Percentiles rank a stretch among this genome's conserved stretches.
phyloP scores from a whole-genome alignment of 92 coral and sea anemone genomes.

The Parazoanthus atlanticus region DNA sequence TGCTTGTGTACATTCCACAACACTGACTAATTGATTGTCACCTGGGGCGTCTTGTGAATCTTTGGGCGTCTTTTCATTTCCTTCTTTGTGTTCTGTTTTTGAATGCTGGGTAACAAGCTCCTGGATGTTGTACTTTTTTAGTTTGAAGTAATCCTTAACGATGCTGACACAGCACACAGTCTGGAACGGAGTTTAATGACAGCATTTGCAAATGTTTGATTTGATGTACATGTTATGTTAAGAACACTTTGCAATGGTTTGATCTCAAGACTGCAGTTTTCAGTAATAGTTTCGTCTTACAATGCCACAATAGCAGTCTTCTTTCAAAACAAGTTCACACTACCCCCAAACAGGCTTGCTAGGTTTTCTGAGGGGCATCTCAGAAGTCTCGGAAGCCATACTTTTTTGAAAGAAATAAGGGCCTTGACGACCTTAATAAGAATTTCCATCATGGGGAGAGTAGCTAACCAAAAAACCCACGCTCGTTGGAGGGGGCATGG shows the following conservation, averaged over 20 bases:
- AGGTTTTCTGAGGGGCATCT: too few relatives aligned
- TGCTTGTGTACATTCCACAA: background rate
- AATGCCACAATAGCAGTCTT: too few relatives aligned
- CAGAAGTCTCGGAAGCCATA: too few relatives aligned
- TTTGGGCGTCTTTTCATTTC: background rate
- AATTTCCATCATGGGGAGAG: too few relatives aligned
- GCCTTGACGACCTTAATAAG: too few relatives aligned
- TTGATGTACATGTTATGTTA: background rate
- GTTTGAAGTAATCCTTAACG: conserved; percentile 74
- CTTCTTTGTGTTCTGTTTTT: conserved; percentile 8
- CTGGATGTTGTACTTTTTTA: conserved; percentile 89
- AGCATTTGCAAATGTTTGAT: background rate
- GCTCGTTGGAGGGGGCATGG: too few relatives aligned
- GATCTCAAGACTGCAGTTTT: background rate
- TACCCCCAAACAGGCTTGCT: too few relatives aligned
- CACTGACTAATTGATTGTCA: background rate
- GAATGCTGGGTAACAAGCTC: conserved; percentile 60
- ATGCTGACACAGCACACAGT: conserved; percentile 86
- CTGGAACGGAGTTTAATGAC: conserved; percentile 48
- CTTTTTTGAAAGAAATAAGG: too few relatives aligned
- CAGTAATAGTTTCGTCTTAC: too few relatives aligned
- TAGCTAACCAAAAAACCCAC: too few relatives aligned
- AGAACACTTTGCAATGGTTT: too few relatives aligned
- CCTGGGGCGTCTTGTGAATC: background rate
- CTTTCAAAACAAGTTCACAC: too few relatives aligned